phyloP scores from a whole-genome alignment of 1,140 invertebrate genomes.

The Cyclina sinensis region DNA sequence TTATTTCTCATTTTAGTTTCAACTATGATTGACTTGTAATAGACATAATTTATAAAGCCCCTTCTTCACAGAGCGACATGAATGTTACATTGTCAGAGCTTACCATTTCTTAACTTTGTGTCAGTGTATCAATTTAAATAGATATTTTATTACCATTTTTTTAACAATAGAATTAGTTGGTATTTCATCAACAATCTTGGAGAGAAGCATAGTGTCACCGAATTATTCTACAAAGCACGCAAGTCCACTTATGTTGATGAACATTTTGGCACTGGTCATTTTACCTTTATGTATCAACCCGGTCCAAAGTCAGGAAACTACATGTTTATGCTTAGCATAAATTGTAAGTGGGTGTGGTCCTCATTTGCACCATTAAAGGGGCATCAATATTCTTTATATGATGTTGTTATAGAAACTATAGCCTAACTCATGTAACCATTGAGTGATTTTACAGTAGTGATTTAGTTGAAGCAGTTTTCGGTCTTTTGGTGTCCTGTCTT shows the following conservation, averaged over 20 bases:
- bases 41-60: no score
- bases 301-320: background rate
- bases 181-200: background rate
- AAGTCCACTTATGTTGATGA: background rate
- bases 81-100: no score
- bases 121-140: no score
- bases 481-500: slow-evolving; percentile 2
- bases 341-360: slow-evolving; percentile 27
- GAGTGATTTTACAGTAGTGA: slow-evolving; percentile 34
- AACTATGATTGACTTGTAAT: no score
- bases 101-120: no score
- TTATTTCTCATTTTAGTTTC: no score
- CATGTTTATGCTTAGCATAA: background rate
- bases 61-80: no score
- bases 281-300: background rate
- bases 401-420: slow-evolving; percentile 47
- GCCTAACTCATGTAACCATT: background rate
- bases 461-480: slow-evolving; percentile 15
- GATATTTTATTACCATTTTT: no score
- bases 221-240: background rate
- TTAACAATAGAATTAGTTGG: slow-evolving; percentile 20
- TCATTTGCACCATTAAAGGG: background rate
- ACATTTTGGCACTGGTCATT: slow-evolving; percentile 36
- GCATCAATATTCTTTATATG: slow-evolving; percentile 2
- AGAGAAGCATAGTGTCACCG: background rate